phyloP scores from a whole-genome alignment of 2,888 invertebrate species.

The Agonopterix arenella region DNA sequence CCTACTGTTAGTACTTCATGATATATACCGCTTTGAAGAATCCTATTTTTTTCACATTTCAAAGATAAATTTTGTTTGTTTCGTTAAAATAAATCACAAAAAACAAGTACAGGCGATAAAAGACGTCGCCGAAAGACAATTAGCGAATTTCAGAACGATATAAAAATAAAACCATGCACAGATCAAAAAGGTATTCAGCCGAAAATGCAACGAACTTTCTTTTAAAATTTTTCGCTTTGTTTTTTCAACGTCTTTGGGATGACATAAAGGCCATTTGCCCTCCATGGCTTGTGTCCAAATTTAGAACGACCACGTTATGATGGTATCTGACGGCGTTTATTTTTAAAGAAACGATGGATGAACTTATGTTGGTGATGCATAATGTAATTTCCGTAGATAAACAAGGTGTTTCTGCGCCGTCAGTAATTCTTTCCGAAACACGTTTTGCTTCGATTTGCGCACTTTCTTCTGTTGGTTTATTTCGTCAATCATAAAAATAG shows the following conservation, averaged over 20 bases:
- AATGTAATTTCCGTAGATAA: background rate
- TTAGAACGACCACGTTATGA: background rate
- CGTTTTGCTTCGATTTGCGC: background rate
- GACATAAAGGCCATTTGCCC: constrained; percentile 56
- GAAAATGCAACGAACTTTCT: constrained; percentile 11
- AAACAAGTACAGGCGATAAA: background rate
- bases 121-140: background rate
- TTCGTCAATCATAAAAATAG: no score
- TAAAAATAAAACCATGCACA: constrained; percentile 5
- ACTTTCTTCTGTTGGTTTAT: background rate
- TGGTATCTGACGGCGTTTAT: background rate
- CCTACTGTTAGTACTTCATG: no score
- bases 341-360: background rate
- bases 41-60: no score
- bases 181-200: constrained; percentile 3
- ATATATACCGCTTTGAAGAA: no score
- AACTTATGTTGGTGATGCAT: background rate
- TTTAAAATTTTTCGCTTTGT: constrained; percentile 21
- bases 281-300: constrained; percentile 46
- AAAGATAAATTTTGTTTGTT: background rate
- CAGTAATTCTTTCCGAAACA: background rate
- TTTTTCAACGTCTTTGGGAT: constrained; percentile 47
- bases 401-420: background rate
- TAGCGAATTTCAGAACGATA: constrained; percentile 4
- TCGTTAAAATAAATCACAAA: background rate